These are phyloP conservation scores for Diaphora mendica DNA, from an alignment of 2,888 invertebrate species.

Conservation along the genomic window DNA sequence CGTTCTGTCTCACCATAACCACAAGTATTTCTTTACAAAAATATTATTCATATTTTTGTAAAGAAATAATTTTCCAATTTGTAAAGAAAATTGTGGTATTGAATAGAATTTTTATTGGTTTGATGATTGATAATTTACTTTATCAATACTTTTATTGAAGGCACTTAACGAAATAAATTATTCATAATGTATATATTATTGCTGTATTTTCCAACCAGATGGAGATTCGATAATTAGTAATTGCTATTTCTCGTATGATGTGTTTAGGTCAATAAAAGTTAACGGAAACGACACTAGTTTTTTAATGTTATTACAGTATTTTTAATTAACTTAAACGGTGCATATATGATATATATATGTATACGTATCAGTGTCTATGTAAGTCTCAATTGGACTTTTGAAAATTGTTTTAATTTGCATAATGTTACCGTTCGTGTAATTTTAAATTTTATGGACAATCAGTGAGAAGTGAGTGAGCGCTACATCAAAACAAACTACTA, in stretches of 20 bases:
- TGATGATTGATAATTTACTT: neutral
- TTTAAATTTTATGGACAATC: constrained; percentile 73
- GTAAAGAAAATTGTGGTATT: neutral
- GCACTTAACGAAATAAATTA: neutral
- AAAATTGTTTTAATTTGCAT: constrained; percentile 69
- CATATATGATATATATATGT: constrained; percentile 27
- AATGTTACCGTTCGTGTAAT: constrained; percentile 71
- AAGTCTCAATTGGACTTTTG: constrained; percentile 55
- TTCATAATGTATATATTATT: constrained; percentile 1
- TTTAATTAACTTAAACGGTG: constrained; percentile 42
- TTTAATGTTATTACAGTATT: constrained; percentile 51
- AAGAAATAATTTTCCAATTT: neutral
- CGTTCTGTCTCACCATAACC: neutral
- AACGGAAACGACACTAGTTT: constrained; percentile 53
- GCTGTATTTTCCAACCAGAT: constrained; percentile 8
- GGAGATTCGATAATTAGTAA: constrained; percentile 21
- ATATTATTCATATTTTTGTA: neutral
- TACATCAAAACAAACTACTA: constrained; percentile 46
- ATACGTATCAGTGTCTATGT: constrained; percentile 43
- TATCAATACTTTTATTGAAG: neutral
- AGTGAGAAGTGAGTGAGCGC: constrained; percentile 54
- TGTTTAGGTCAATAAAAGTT: constrained; percentile 56
- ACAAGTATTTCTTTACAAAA: neutral
- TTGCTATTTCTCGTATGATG: constrained; percentile 31
- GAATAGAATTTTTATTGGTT: neutral